Conservation (phyloP, 1,140 invertebrate genomes). For the Anastrepha ludens region DNA sequence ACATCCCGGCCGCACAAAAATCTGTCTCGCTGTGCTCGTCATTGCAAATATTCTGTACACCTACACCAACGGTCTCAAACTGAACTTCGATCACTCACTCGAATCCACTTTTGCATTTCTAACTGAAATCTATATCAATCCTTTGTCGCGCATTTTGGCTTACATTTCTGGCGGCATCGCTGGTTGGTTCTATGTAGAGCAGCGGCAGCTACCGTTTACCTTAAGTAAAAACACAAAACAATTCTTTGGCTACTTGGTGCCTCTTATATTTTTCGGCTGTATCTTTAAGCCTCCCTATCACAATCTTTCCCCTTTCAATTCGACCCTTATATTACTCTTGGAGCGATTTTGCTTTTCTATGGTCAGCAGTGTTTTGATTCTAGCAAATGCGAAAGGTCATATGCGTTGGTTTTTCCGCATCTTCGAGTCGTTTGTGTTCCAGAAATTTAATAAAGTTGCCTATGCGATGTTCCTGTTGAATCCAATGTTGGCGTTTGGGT, state of each 20-base stretch:
- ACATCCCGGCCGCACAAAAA: not conserved
- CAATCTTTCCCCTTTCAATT: not conserved
- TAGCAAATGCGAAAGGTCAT: not conserved
- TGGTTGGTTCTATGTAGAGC: not conserved
- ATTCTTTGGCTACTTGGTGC: not conserved
- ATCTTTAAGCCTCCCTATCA: not conserved
- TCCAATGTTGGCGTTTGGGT: not conserved
- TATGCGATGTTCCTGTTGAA: slow-evolving; percentile 7
- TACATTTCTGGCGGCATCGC: not conserved
- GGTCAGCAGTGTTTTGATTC: not conserved
- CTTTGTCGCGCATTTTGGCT: not conserved
- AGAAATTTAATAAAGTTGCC: not conserved
- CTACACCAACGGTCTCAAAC: not conserved
- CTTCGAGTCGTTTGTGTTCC: not conserved
- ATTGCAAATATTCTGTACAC: not conserved
- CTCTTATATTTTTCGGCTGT: not conserved
- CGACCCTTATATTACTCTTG: not conserved
- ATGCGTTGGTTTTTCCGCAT: slow-evolving; percentile 11
- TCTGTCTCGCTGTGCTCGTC: not conserved
- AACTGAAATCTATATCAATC: slow-evolving; percentile 17
- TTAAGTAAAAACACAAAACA: not conserved
- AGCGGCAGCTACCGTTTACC: not conserved
- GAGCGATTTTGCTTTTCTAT: not conserved
- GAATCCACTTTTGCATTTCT: not conserved
- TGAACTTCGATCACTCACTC: not conserved